Percentiles rank a stretch among this genome's conserved stretches.
These are phyloP conservation scores for Melanerpes aurifrons DNA, from an alignment of 2,113 vertebrate genomes.

Conservation along the genomic window DNA sequence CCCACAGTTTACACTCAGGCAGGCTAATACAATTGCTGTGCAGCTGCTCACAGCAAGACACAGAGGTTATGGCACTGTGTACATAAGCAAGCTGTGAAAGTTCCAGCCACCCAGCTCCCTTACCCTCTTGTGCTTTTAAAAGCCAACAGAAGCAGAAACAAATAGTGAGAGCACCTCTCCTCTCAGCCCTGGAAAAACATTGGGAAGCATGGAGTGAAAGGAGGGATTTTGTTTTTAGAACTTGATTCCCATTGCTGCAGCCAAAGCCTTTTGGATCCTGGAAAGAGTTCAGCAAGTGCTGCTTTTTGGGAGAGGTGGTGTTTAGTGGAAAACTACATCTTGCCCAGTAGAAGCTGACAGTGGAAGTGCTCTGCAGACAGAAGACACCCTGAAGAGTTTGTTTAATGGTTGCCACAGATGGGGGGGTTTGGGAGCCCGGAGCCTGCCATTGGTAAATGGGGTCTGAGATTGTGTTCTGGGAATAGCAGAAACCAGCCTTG, in stretches of 20 bases:
- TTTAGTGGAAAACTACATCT: conserved; percentile 75
- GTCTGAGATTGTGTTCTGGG: background rate
- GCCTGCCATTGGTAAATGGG: background rate
- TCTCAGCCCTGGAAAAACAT: conserved; percentile 71
- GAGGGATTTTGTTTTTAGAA: conserved; percentile 71
- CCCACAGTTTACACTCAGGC: conserved; percentile 71
- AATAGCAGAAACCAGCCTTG: background rate
- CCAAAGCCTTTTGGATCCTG: conserved; percentile 70
- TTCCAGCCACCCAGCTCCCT: conserved; percentile 66
- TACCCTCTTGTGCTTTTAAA: conserved; percentile 67
- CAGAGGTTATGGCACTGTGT: conserved; percentile 73
- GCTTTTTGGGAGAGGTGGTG: conserved; percentile 65
- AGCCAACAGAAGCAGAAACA: conserved; percentile 77
- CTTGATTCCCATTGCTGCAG: conserved; percentile 74
- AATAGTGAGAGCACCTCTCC: conserved; percentile 55
- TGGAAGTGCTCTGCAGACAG: conserved; percentile 54
- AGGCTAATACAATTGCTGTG: conserved; percentile 64
- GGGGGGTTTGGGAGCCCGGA: conserved; percentile 11
- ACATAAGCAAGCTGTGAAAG: conserved; percentile 77
- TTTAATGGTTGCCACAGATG: conserved; percentile 62
- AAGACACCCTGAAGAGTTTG: conserved; percentile 58
- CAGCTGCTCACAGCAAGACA: conserved; percentile 76
- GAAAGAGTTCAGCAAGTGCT: conserved; percentile 73
- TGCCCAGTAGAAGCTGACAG: conserved; percentile 70
- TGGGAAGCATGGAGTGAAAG: conserved; percentile 68